Base-by-base conservation (phyloP, 2,113 vertebrate genomes). In the Rallus limicola region DNA sequence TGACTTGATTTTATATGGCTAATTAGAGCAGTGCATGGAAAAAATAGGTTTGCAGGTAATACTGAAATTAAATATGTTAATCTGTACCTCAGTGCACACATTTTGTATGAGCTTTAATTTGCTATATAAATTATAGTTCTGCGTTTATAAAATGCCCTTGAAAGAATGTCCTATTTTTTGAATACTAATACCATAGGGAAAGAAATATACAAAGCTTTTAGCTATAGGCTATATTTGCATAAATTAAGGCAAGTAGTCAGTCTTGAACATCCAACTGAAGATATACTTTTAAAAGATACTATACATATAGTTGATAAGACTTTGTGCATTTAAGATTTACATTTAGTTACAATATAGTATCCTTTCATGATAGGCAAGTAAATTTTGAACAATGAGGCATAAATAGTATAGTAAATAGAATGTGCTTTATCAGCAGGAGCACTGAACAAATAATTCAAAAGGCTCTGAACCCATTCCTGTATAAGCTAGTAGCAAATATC, bases 31-130 rank as follows among this genome's bases (percentile, higher is more conserved):
- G 94, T 93, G 92, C 96, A 95, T 94, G 84, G 93, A 84, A 98
- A 98, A 98, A 98, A 98, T 96, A 98, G 97, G 97, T 98, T 98
- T 98, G 97, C 98, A 98, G 98, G 98, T 98, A 98, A 98, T 98
- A 97, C 90, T 98, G 97, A 98, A 98, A 98, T 98, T 98, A 98
- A 98, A 98, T 98, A 98, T 98, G 98, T 98, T 98, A 98, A 98
- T 98, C 97, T 98, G 94, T 97, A 98, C 95, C 97, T 98, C 97
- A 80, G 95, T 98, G 98, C 96, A 97, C 97, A 98, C 96, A 97
- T 97, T 98, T 98, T 98, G 95, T 98, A 96, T 97, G 97, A 98
- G 97, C 93, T 98, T 98, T 98, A 98, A 98, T 98, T 98, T 98
- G 95, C 96, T 96, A 97, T 97, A 98, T 98, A 98, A 98, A 98